These are phyloP conservation scores for Takifugu bimaculatus DNA, from an alignment of 2,113 vertebrate genomes.

Conservation along the genomic window DNA sequence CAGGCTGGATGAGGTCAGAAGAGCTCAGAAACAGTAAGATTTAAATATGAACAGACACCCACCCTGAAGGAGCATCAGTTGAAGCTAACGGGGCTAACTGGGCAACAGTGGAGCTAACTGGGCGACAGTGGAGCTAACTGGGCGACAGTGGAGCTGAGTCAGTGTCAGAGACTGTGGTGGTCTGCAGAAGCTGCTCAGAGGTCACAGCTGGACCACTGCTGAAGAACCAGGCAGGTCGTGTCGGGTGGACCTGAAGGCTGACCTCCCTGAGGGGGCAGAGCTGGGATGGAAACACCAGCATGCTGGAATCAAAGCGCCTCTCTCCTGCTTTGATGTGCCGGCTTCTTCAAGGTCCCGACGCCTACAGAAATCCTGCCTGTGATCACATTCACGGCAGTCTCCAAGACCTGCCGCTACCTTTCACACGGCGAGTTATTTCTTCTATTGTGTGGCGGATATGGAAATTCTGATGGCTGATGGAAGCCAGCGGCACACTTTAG, in stretches of 20 bases:
- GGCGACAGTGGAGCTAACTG: neutral
- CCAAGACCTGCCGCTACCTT: conserved; percentile 40
- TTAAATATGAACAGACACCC: too few species aligned
- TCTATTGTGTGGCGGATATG: conserved; percentile 36
- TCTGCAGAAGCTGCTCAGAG: too few species aligned
- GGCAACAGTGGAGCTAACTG: conserved; percentile 16
- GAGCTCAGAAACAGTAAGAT: too few species aligned
- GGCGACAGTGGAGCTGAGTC: conserved; percentile 26
- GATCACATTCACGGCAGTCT: conserved; percentile 67
- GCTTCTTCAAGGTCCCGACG: conserved; percentile 34
- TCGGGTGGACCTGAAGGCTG: too few species aligned
- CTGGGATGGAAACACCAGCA: neutral
- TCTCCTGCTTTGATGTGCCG: conserved; percentile 4
- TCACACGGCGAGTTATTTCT: conserved; percentile 41
- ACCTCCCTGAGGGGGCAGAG: too few species aligned
- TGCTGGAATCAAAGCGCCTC: conserved; percentile 3
- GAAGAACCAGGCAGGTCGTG: too few species aligned
- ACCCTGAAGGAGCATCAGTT: conserved; percentile 37
- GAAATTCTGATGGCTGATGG: conserved; percentile 44
- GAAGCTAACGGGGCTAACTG: conserved; percentile 62
- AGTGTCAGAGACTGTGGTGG: conserved; percentile 1
- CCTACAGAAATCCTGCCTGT: conserved; percentile 31
- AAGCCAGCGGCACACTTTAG: conserved; percentile 14
- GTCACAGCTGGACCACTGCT: too few species aligned
- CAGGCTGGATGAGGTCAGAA: neutral